A percentile compares a stretch with the other conserved stretches of the same genome.
Conservation (phyloP, 1,140 invertebrate genomes). For the Stegodyphus mimosarum region DNA sequence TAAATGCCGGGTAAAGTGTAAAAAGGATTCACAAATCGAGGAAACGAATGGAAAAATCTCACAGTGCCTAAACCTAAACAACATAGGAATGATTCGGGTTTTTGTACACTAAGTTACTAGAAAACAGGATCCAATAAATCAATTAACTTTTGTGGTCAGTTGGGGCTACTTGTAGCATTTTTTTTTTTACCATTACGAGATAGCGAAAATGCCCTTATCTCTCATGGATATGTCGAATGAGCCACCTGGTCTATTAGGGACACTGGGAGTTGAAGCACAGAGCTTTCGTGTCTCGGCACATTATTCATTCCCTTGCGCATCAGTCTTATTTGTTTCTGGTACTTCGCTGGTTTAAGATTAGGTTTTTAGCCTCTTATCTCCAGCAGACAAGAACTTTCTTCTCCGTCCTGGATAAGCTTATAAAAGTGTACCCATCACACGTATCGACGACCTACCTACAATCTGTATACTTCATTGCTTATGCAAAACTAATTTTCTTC, state of each 20-base stretch:
- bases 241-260: slow-evolving; percentile 51
- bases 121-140: slow-evolving; percentile 47
- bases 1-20: too few species aligned
- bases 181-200: background rate
- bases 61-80: too few species aligned
- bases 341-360: too few species aligned
- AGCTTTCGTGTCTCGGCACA: slow-evolving; percentile 6
- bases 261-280: slow-evolving; percentile 14
- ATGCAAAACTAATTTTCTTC: too few species aligned
- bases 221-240: slow-evolving; percentile 49
- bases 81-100: background rate
- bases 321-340: background rate
- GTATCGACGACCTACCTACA: too few species aligned
- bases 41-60: too few species aligned
- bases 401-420: too few species aligned
- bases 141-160: slow-evolving; percentile 57
- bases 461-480: too few species aligned
- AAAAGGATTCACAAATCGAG: too few species aligned
- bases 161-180: background rate
- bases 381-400: too few species aligned
- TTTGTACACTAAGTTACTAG: slow-evolving; percentile 36
- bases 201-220: slow-evolving; percentile 28
- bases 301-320: slow-evolving; percentile 25
- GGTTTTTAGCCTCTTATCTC: too few species aligned
- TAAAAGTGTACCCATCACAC: too few species aligned